A percentile compares a stretch with the other conserved stretches of the same genome.
Evolutionary conservation across 2,113 vertebrate species (phyloP).

Genomic region (Osmerus eperlanus): DNA sequence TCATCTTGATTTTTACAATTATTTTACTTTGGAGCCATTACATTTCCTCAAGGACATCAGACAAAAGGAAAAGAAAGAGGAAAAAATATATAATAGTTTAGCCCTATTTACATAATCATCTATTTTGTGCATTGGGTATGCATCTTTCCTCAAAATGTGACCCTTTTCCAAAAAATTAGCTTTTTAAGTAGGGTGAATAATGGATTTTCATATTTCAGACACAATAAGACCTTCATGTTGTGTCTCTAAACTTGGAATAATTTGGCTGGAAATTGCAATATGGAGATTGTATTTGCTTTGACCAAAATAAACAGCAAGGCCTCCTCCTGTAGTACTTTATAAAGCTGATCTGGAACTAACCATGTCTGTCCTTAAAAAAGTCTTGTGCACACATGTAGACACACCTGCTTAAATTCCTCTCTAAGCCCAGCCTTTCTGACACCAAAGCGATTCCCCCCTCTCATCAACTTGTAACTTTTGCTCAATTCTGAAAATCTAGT

Average conservation of each 20-base stretch:
- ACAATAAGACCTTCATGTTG: conserved; percentile 11
- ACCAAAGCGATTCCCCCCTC: background rate
- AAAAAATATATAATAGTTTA: conserved; percentile 21
- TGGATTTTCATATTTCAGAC: conserved; percentile 27
- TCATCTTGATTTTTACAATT: no score
- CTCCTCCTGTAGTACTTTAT: background rate
- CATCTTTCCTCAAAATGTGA: conserved; percentile 33
- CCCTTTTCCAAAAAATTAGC: conserved; percentile 1
- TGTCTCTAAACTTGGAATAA: background rate
- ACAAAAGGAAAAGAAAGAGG: conserved; percentile 12
- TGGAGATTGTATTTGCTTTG: background rate
- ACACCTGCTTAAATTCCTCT: background rate
- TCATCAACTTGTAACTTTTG: conserved; percentile 25
- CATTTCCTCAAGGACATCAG: conserved; percentile 29
- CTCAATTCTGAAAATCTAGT: conserved; percentile 41
- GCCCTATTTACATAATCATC: conserved; percentile 27
- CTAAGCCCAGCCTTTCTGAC: background rate
- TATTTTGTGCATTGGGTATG: conserved; percentile 32
- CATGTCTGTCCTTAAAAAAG: background rate
- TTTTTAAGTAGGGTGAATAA: conserved; percentile 23
- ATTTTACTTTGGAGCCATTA: conserved; percentile 24
- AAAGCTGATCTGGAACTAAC: background rate
- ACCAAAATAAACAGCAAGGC: background rate
- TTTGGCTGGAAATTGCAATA: conserved; percentile 20
- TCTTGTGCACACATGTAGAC: background rate